Evolutionary conservation across 2,797 vertebrate genomes (phyloP).

Genomic region (Crenuchus spilurus): DNA sequence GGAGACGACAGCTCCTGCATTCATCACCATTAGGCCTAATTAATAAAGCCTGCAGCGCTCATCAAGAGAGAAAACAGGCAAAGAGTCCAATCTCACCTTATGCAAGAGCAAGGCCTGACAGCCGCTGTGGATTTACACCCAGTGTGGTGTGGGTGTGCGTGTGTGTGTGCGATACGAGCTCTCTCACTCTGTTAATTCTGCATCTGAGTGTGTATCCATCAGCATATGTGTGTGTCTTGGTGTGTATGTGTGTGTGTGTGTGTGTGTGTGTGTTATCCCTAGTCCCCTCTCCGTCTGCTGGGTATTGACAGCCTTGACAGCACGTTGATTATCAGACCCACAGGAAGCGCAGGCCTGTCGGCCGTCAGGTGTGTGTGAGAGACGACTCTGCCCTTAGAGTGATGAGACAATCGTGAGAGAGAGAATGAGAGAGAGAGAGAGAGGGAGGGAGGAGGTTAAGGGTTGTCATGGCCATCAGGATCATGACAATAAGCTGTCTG

Average conservation of each 20-base stretch:
- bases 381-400: conserved; percentile 73
- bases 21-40: conserved; percentile 65
- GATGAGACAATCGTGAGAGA: conserved; percentile 81
- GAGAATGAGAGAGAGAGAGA: conserved; percentile 28
- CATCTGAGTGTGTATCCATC: conserved; percentile 37
- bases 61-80: conserved; percentile 54
- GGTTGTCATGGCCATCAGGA: conserved; percentile 80
- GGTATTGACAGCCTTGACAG: conserved; percentile 92
- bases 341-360: conserved; percentile 89
- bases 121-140: conserved; percentile 72
- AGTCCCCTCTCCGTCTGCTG: conserved; percentile 60
- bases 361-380: conserved; percentile 86
- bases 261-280: conserved; percentile 48
- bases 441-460: conserved; percentile 59
- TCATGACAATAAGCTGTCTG: conserved; percentile 69
- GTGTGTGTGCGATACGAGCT: conserved; percentile 61
- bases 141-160: conserved; percentile 65
- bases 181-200: conserved; percentile 38
- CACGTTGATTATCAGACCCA: conserved; percentile 96
- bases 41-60: conserved; percentile 63
- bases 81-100: conserved; percentile 55
- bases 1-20: conserved; percentile 56
- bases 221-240: conserved; percentile 28
- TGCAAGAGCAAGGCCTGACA: conserved; percentile 52
- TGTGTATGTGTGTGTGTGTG: conserved; percentile 44